Evolutionary conservation across 2,888 invertebrate genomes (phyloP), one percentile per base, ranked within the genome.

Genomic region (Chaitophorus viminalis): DNA sequence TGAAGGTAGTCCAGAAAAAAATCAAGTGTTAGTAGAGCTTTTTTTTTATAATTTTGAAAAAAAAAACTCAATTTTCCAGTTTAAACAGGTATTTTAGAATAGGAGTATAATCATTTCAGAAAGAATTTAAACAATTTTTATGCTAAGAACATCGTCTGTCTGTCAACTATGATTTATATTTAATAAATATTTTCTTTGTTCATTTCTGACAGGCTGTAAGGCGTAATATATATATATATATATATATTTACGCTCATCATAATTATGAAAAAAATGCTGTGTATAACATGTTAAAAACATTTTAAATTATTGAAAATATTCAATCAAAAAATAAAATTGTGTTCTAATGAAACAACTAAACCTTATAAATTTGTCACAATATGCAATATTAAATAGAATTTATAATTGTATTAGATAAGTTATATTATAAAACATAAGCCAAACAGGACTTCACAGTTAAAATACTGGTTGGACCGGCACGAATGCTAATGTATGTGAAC

Each of bases 391-490:
- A 29, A 4, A 3, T 14, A 31, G 11, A 74, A 21, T 25, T 74
- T 0, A 74, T 25, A 36, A 31, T 25, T 25, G 36, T 74, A 25
- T 39, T 36, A 25, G 2, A 36, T 74, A 21, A 46, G 31, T 77
- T 36, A 39, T 36, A 33, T 77, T 21, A 33, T 25, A 33, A 33
- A 25, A 14, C 29, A 21, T 65, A 21, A 60, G 46, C 39, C 54
- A 74, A 83, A 75, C 29, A 21, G 6, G 60, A 60, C 52, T 72
- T 72, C 17, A 83, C 60, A 60, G 83, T 60, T 72, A 82, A 82
- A 72, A 36, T 74, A 83, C 83, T 75, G 75, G 83, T 83, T 36
- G 36, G 54, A 83, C 83, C 83, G 75, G 83, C 75, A 54, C 25
- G 36, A 29, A 70, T 14, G 70, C 31, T 31, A 29, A 29, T 70